Evolutionary conservation across 2,113 vertebrate genomes (phyloP).

Genomic region (Gallinago paraguaiae): DNA sequence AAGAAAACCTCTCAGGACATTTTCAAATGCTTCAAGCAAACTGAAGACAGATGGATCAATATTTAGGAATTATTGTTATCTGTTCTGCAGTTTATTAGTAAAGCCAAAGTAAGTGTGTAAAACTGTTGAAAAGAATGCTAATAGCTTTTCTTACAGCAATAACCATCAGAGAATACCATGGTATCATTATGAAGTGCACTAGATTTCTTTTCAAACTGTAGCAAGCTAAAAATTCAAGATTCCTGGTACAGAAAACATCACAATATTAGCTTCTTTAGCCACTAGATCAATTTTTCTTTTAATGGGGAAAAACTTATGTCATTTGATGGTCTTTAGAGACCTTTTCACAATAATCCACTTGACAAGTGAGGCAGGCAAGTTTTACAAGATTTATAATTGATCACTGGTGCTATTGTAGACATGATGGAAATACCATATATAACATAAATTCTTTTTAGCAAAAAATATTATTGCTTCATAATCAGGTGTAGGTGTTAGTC

Average conservation of each 20-base stretch:
- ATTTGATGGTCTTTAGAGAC: background rate
- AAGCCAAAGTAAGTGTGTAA: background rate
- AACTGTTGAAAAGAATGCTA: background rate
- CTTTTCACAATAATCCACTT: slow-evolving; percentile 23
- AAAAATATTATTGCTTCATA: slow-evolving; percentile 51
- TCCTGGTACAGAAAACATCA: background rate
- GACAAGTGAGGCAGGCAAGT: background rate
- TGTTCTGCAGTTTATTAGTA: background rate
- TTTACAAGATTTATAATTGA: slow-evolving; percentile 25
- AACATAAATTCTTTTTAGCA: slow-evolving; percentile 20
- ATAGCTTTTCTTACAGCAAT: background rate
- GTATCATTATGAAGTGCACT: background rate
- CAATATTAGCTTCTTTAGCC: background rate
- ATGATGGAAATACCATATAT: slow-evolving; percentile 50
- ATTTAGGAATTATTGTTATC: background rate
- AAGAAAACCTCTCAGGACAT: background rate
- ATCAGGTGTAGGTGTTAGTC: slow-evolving; percentile 47
- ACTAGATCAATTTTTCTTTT: slow-evolving; percentile 51
- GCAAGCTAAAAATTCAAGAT: background rate
- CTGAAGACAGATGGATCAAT: background rate
- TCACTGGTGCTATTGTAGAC: slow-evolving; percentile 19
- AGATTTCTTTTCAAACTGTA: slow-evolving; percentile 4
- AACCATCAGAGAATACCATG: background rate
- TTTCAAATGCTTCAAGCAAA: background rate
- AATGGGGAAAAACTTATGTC: slow-evolving; percentile 41